phyloP scores from a whole-genome alignment of 2,888 invertebrate genomes.

The Abrostola tripartita region DNA sequence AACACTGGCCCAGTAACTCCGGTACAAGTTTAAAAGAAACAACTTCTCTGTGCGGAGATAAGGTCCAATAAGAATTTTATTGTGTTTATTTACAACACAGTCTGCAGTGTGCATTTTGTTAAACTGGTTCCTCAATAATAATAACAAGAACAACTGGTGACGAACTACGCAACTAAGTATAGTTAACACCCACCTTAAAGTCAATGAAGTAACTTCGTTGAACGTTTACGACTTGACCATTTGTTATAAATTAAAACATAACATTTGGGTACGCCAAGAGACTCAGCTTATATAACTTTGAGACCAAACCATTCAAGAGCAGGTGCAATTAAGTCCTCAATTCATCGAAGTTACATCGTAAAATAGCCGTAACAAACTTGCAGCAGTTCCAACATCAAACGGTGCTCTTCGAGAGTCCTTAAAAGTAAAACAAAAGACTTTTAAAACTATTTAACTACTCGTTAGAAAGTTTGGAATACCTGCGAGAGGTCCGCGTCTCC shows the following conservation, averaged over 20 bases:
- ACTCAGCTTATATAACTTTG: slow-evolving; percentile 14
- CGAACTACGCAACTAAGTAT: background rate
- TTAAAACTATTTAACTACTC: slow-evolving; percentile 53
- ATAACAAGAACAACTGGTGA: slow-evolving; percentile 2
- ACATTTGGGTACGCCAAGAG: background rate
- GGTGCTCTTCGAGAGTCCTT: slow-evolving; percentile 22
- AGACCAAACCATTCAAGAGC: slow-evolving; percentile 6
- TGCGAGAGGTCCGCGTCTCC: slow-evolving; percentile 91
- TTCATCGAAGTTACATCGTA: slow-evolving; percentile 27
- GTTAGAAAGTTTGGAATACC: slow-evolving; percentile 85
- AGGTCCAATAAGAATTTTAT: slow-evolving; percentile 20
- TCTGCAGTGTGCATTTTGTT: slow-evolving; percentile 8
- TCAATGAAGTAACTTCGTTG: background rate
- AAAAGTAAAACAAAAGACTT: slow-evolving; percentile 43
- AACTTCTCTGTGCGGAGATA: background rate
- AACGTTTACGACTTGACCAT: background rate
- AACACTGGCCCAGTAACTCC: slow-evolving; percentile 4
- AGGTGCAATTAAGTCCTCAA: slow-evolving; percentile 18
- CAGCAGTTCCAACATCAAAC: slow-evolving; percentile 23
- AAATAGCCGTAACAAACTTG: slow-evolving; percentile 34
- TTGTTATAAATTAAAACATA: slow-evolving; percentile 13
- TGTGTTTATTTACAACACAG: slow-evolving; percentile 18
- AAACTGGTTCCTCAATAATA: slow-evolving; percentile 5
- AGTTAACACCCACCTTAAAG: slow-evolving; percentile 13
- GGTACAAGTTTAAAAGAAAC: slow-evolving; percentile 17